These are phyloP conservation scores for Manis javanica DNA, from an alignment of 2,797 vertebrate species.

Conservation along the genomic window DNA sequence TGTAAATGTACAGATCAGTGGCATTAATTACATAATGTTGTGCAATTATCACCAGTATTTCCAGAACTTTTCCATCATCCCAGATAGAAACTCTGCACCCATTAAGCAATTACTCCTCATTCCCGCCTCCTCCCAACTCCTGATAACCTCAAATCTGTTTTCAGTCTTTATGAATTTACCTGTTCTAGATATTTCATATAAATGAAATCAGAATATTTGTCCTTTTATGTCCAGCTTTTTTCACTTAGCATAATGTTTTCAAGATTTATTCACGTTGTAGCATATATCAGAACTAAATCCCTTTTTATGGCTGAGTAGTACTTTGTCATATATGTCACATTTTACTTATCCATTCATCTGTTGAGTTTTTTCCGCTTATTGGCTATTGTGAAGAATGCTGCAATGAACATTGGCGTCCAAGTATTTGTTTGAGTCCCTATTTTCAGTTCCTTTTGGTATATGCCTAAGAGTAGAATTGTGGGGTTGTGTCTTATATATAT, in stretches of 20 bases:
- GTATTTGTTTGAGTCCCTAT: background rate
- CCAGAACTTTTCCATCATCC: background rate
- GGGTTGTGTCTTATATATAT: background rate
- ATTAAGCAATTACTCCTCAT: background rate
- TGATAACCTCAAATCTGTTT: background rate
- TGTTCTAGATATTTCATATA: background rate
- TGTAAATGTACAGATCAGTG: background rate
- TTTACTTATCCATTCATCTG: background rate
- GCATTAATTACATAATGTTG: background rate
- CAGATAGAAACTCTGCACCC: background rate
- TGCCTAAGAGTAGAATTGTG: background rate
- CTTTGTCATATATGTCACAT: background rate
- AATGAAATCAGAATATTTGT: background rate
- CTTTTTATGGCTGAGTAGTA: background rate
- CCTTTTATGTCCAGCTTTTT: background rate
- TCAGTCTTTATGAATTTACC: background rate
- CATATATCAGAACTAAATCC: background rate
- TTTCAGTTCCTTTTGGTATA: background rate
- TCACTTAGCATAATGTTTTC: background rate
- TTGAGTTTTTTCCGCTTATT: background rate
- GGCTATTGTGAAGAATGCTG: background rate
- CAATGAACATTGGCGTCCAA: background rate
- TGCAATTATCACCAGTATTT: background rate
- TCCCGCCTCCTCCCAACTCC: background rate
- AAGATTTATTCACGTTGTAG: background rate